These are phyloP conservation scores for Diadumene lineata DNA, from an alignment of 92 coral and sea anemone species.

Conservation along the genomic window DNA sequence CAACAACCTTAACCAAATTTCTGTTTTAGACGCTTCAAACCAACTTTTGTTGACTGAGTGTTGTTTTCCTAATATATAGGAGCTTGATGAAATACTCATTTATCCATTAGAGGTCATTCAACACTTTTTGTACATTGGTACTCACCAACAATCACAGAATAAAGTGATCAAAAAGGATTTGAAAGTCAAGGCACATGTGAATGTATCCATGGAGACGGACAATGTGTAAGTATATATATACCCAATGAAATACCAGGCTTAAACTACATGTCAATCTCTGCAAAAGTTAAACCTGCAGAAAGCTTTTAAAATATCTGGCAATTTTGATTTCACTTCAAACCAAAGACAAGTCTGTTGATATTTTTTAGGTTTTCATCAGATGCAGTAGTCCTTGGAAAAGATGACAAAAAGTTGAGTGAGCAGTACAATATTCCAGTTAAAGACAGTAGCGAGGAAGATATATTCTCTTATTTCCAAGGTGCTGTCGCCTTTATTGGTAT, in stretches of 20 bases:
- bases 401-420: conserved; percentile 65
- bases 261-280: too few species aligned
- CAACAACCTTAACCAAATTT: too few species aligned
- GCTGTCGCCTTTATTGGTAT: conserved; percentile 80
- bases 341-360: not conserved
- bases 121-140: conserved; percentile 78
- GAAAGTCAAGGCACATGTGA: conserved; percentile 90
- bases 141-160: conserved; percentile 68
- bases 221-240: conserved; percentile 56
- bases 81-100: conserved; percentile 69
- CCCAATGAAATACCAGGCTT: too few species aligned
- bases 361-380: conserved; percentile 51
- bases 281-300: too few species aligned
- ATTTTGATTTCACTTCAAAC: not conserved
- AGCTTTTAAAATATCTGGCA: too few species aligned
- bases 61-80: conserved; percentile 48
- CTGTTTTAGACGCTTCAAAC: too few species aligned
- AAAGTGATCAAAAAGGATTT: conserved; percentile 74
- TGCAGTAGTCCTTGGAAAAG: conserved; percentile 54
- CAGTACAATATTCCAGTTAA: conserved; percentile 63
- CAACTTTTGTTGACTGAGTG: not conserved
- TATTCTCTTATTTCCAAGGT: conserved; percentile 66
- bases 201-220: conserved; percentile 67
- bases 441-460: conserved; percentile 66
- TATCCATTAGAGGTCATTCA: conserved; percentile 93